Evolutionary conservation across 2,113 vertebrate species (phyloP), one percentile per base, ranked within the genome.

Genomic region (Heterochromis multidens): DNA sequence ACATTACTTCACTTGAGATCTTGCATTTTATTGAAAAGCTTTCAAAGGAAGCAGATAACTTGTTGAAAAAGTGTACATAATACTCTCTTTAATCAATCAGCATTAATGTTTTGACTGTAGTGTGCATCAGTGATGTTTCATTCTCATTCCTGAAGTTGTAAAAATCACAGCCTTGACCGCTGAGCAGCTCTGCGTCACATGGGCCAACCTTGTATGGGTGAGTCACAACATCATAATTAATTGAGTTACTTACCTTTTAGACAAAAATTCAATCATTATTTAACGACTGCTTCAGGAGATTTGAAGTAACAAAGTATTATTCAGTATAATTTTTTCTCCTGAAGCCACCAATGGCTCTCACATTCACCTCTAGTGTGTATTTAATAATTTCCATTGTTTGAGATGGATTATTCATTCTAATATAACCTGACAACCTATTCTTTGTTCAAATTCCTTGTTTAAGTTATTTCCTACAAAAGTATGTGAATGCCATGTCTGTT

Each of bases 361-460:
- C 27, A 25, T 56, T 21, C 60, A 74, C 43, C 43, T 63, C 14
- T 57, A 21, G 21, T 27, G 31, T 81, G 62, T 57, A 2, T 77
- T 40, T 70, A 85, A 63, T 60, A 46, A 14, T 16, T 25, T 54
- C 37, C 57, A 40, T 54, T 21, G 12, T 61, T 63, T 60, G 10
- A 37, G 8, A 83, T 88, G 6, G 88, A 82, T 87, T 25, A 57
- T 76, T 57, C 43, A 72, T 78, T 80, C 10, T 43, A 52, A 46
- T 58, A n/a, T 76, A 76, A 37, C 7, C 25, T 11, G 4, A 58
- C 78, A 77, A 86, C 87, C 63, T 89, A 84, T 88, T 62, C 54
- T 59, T 27, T 23, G 27, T 52, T n/a, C 76, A 80, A 21, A 23
- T 11, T 40, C 40, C 10, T 40, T 23, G 37, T 27, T 25, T 1